Evolutionary conservation across 2,888 invertebrate genomes (phyloP).

Genomic region (Cosmopolites sordidus): DNA sequence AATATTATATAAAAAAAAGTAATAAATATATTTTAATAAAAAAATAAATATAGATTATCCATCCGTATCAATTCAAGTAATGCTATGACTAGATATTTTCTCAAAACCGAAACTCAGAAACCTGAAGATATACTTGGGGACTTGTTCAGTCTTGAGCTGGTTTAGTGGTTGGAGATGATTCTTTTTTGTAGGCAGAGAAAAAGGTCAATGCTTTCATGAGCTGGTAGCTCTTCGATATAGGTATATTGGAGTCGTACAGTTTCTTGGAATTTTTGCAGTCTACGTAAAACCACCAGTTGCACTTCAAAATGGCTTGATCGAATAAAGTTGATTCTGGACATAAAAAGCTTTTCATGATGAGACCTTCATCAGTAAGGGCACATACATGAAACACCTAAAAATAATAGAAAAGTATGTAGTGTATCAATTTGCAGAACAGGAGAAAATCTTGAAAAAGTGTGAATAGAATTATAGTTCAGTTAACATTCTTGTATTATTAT

Average conservation of each 20-base stretch:
- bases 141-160: constrained; percentile 12
- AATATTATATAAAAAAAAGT: background rate
- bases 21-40: constrained; percentile 12
- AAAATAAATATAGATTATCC: constrained; percentile 8
- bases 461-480: too few species aligned
- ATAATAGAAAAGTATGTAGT: background rate
- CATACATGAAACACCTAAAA: constrained; percentile 85
- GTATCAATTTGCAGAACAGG: background rate
- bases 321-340: constrained; percentile 89
- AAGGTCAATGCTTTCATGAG: constrained; percentile 86
- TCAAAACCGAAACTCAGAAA: background rate
- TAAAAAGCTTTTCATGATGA: constrained; percentile 87
- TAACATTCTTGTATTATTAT: too few species aligned
- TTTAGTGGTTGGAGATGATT: constrained; percentile 35
- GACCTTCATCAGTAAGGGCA: constrained; percentile 80
- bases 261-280: constrained; percentile 78
- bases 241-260: constrained; percentile 84
- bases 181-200: constrained; percentile 79
- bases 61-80: constrained; percentile 8
- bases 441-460: too few species aligned
- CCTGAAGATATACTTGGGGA: constrained; percentile 2
- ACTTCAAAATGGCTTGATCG: constrained; percentile 85
- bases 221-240: constrained; percentile 87
- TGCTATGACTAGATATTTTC: constrained; percentile 10
- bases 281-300: constrained; percentile 94